These are phyloP conservation scores for Limnephilus marmoratus DNA, from an alignment of 2,888 invertebrate genomes.

Conservation along the genomic window DNA sequence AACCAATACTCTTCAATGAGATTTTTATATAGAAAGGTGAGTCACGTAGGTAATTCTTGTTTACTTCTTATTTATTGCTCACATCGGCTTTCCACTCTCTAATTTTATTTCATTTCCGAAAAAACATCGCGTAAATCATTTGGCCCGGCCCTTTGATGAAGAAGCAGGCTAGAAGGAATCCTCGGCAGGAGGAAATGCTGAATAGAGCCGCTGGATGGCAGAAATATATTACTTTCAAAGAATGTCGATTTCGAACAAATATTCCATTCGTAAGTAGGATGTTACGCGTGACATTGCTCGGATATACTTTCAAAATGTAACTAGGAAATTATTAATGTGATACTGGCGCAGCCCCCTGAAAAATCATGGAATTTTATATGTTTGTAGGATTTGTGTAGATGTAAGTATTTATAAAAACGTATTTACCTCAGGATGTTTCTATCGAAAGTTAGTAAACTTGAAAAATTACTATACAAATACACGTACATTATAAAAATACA, in stretches of 20 bases:
- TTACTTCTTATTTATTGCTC: slow-evolving; percentile 47
- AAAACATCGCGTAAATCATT: slow-evolving; percentile 51
- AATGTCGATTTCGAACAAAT: background rate
- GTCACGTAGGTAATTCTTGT: slow-evolving; percentile 26
- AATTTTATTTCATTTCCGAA: slow-evolving; percentile 43
- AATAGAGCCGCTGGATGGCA: background rate
- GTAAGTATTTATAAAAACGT: no score
- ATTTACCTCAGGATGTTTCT: no score
- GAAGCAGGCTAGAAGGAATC: background rate
- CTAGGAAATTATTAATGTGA: background rate
- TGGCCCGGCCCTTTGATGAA: slow-evolving; percentile 19
- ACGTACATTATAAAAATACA: no score
- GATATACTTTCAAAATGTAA: background rate
- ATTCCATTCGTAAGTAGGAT: background rate
- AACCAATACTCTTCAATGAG: background rate
- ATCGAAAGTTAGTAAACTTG: no score
- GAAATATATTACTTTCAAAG: background rate
- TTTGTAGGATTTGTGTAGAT: no score
- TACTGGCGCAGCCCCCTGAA: background rate
- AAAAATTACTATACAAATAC: no score
- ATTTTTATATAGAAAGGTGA: slow-evolving; percentile 10
- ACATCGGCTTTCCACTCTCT: slow-evolving; percentile 31
- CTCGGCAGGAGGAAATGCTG: background rate
- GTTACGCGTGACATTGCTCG: background rate
- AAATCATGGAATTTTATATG: no score